These are phyloP conservation scores for Herpetotheres cachinnans DNA, from an alignment of 2,113 vertebrate species.

Conservation along the genomic window DNA sequence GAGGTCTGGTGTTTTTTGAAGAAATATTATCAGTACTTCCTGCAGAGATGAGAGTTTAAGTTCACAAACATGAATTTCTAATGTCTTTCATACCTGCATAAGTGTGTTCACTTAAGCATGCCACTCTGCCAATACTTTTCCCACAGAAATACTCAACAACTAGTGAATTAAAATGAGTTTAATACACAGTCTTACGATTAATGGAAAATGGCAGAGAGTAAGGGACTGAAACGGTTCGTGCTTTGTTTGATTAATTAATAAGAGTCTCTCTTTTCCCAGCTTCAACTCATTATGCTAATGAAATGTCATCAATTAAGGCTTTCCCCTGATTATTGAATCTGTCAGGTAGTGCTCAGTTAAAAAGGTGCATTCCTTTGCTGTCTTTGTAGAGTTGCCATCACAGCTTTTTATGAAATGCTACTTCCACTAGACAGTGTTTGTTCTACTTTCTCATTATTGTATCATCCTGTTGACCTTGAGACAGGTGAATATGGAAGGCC, in stretches of 20 bases:
- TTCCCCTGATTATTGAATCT: constrained; percentile 83
- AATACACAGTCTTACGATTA: constrained; percentile 75
- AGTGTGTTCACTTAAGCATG: constrained; percentile 58
- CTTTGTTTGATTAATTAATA: constrained; percentile 84
- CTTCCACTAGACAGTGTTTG: constrained; percentile 61
- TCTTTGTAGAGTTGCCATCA: constrained; percentile 63
- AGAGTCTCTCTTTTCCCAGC: constrained; percentile 80
- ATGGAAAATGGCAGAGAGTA: constrained; percentile 78
- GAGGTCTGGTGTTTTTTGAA: constrained; percentile 6
- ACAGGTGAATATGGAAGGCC: constrained; percentile 15
- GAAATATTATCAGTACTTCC: constrained; percentile 39
- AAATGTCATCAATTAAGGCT: constrained; percentile 84
- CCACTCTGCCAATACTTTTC: constrained; percentile 50
- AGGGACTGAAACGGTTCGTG: constrained; percentile 75
- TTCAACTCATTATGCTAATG: constrained; percentile 83
- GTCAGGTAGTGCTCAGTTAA: constrained; percentile 73
- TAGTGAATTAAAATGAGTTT: constrained; percentile 75
- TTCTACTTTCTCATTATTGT: constrained; percentile 65
- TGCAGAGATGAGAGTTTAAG: constrained; percentile 28
- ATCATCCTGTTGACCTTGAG: constrained; percentile 69
- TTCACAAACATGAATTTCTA: constrained; percentile 47
- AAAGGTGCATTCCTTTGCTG: constrained; percentile 72
- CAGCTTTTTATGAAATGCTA: constrained; percentile 62
- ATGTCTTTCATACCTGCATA: constrained; percentile 9
- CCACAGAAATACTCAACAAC: constrained; percentile 61